Evolutionary conservation across 2,797 vertebrate species (phyloP).

Genomic region (Muscicapa comitata): DNA sequence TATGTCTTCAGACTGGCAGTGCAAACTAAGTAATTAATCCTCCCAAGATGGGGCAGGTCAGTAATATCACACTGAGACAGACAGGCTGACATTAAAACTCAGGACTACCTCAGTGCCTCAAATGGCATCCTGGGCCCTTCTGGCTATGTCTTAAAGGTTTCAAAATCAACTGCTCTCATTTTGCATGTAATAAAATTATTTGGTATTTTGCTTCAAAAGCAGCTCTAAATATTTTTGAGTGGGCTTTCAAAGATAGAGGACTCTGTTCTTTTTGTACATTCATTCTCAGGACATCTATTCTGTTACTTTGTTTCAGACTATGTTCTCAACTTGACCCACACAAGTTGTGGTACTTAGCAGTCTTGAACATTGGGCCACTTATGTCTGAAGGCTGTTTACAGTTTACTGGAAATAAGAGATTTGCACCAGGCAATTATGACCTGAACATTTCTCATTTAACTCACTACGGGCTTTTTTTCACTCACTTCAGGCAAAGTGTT

Average conservation of each 20-base stretch:
- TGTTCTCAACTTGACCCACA: background rate
- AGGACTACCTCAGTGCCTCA: background rate
- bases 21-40: slow-evolving; percentile 15
- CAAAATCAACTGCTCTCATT: background rate
- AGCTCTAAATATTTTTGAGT: background rate
- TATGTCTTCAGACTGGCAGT: background rate
- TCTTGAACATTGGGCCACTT: background rate
- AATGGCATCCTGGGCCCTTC: background rate
- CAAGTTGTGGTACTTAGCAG: background rate
- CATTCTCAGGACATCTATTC: background rate
- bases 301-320: background rate
- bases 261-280: background rate
- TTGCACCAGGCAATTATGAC: background rate
- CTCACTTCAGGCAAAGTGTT: slow-evolving; percentile 44
- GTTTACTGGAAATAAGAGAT: background rate
- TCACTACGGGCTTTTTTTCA: background rate
- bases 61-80: background rate
- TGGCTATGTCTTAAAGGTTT: background rate
- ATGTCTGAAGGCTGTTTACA: background rate
- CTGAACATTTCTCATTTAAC: background rate
- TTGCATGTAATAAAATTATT: background rate
- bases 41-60: background rate
- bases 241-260: background rate
- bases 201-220: background rate
- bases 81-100: slow-evolving; percentile 7